Evolutionary conservation across 1,140 invertebrate genomes (phyloP), one percentile per base, ranked within the genome.

Genomic region (Tetranychus cinnabarinus): DNA sequence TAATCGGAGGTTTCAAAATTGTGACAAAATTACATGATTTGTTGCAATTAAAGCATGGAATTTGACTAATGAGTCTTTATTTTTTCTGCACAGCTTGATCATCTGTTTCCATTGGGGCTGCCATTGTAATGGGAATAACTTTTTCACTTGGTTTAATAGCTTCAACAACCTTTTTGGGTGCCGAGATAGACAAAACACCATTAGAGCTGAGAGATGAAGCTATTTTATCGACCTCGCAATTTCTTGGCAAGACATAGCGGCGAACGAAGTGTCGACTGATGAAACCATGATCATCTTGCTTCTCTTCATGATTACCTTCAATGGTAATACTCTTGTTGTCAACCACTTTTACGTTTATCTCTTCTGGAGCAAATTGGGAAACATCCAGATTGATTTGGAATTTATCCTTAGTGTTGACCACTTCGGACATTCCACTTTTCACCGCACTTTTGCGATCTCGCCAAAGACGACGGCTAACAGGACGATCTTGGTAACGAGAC

Each of bases 351-450:
- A 92, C 85, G 6, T 78, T 77, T 12, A 92, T 81, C 69, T 91
- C 87, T 54, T 83, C 80, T 0, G 87, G 85, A 45, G 79, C 74
- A 69, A 91, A 92, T 65, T 90, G 85, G 47, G 85, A 80, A 1
- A 92, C 84, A 69, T 91, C 86, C 68, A 87, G 70, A 64, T 78
- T 80, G 0, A 83, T 79, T 69, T 85, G 77, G 64, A 81, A 81
- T 4, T 33, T 56, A 39, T 61, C 36, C 12, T 56, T 33, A 31
- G 65, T 47, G 36, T 62, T 58, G 34, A 42, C 56, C 0, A 65
- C 50, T 48, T 65, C 62, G 2, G 64, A 65, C 12, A 35, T 42
- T n/a, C 34, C n/a, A 15, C 37, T 34, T 13, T 42, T 39, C 2
- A 31, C 54, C 3, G 12, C 54, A n/a, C 12, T 10, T 55, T 10